These are phyloP conservation scores for Bombus ignitus DNA, from an alignment of 1,140 invertebrate species.

Conservation along the genomic window DNA sequence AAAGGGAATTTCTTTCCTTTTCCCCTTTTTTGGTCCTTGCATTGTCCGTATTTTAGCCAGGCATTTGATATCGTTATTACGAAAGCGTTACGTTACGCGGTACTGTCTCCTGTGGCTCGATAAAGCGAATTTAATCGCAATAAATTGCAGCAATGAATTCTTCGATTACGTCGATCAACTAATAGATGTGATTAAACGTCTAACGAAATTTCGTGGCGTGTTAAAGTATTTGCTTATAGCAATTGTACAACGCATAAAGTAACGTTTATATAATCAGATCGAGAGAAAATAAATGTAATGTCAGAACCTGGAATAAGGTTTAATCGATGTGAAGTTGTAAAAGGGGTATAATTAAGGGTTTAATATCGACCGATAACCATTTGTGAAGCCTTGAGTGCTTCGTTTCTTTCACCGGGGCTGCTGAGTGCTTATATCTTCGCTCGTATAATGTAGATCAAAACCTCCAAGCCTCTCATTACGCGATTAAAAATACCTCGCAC, in stretches of 20 bases:
- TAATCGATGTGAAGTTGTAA: background rate
- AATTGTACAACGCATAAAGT: background rate
- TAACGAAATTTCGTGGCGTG: background rate
- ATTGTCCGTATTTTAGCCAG: background rate
- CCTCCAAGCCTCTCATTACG: conserved; percentile 3
- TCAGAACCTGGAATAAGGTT: background rate
- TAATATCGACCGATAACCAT: conserved; percentile 1
- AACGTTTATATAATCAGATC: background rate
- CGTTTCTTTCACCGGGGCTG: background rate
- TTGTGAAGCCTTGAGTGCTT: conserved; percentile 14
- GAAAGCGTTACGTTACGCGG: conserved; percentile 18
- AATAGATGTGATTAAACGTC: background rate
- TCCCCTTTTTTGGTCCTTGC: background rate
- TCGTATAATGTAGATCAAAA: background rate
- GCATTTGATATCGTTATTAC: background rate
- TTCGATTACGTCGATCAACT: background rate
- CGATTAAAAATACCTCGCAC: conserved; percentile 1
- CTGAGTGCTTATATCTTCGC: background rate
- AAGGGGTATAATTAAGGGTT: background rate
- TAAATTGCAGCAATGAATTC: background rate
- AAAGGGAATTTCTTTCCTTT: background rate
- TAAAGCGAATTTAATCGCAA: background rate
- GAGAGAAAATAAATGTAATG: background rate
- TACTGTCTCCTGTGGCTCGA: background rate
- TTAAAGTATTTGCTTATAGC: too few relatives aligned